Evolutionary conservation across 2,888 invertebrate genomes (phyloP).

Genomic region (Sphaeridia pumilis): DNA sequence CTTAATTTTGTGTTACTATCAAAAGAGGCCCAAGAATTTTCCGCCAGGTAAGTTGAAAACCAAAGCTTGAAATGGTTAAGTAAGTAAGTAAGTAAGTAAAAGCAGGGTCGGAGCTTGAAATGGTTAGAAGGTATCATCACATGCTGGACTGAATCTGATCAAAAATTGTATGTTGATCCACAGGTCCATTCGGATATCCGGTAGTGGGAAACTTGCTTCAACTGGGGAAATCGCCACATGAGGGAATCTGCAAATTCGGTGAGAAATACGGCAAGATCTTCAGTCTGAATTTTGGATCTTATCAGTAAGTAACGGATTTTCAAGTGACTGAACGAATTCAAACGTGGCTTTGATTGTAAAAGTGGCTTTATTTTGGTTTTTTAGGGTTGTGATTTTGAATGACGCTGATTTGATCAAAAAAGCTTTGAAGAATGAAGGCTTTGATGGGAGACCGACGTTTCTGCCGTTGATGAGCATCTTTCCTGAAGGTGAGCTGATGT

Average conservation of each 20-base stretch:
- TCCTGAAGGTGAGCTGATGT: background rate
- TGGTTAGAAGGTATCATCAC: background rate
- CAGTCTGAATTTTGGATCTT: background rate
- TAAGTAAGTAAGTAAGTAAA: background rate
- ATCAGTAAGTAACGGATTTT: no score
- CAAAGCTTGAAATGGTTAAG: background rate
- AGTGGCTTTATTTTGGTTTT: background rate
- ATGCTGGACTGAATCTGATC: background rate
- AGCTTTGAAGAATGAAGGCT: background rate
- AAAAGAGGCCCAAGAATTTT: background rate
- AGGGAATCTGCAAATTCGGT: background rate
- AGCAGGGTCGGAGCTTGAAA: background rate
- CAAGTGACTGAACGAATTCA: background rate
- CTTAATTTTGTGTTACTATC: no score
- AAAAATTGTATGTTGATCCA: background rate
- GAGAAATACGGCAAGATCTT: background rate
- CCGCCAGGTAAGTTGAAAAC: background rate
- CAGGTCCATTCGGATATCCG: background rate
- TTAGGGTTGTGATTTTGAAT: background rate
- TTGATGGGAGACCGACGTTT: background rate
- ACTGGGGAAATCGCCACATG: background rate
- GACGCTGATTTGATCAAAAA: background rate
- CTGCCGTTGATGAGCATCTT: background rate
- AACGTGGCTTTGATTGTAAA: background rate
- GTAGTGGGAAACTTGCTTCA: background rate